phyloP scores from a whole-genome alignment of 2,888 invertebrate genomes.

The Schizotus pectinicornis region DNA sequence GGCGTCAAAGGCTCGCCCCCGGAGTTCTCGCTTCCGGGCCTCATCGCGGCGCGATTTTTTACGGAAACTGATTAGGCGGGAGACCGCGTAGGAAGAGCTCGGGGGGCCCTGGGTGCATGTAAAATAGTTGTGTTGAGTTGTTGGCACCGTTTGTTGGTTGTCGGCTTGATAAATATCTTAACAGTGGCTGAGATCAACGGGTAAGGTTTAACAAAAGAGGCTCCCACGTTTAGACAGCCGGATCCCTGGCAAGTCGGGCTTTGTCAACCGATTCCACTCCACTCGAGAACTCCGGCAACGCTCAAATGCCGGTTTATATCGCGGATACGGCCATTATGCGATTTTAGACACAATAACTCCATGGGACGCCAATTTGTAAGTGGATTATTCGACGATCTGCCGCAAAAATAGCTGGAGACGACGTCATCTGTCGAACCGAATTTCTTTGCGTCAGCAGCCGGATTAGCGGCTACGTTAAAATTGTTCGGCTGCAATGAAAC shows the following conservation, averaged over 20 bases:
- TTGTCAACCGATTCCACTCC: conserved; percentile 25
- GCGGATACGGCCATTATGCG: conserved; percentile 20
- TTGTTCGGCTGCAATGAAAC: conserved; percentile 9
- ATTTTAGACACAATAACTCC: conserved; percentile 22
- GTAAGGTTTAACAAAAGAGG: conserved; percentile 19
- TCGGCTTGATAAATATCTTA: conserved; percentile 24
- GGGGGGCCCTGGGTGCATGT: too few relatives aligned
- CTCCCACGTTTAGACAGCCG: conserved; percentile 26
- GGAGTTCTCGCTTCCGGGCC: conserved; percentile 19
- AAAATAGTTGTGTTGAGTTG: background rate
- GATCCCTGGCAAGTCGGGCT: conserved; percentile 18
- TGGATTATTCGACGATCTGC: conserved; percentile 8
- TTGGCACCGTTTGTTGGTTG: conserved; percentile 1
- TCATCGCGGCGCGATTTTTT: conserved; percentile 17
- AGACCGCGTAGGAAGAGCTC: background rate
- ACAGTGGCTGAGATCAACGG: conserved; percentile 27
- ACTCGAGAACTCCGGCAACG: conserved; percentile 13
- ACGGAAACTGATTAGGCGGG: conserved; percentile 3
- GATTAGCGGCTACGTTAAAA: conserved; percentile 12
- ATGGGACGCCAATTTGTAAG: conserved; percentile 13
- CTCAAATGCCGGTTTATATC: conserved; percentile 18
- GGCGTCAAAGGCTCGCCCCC: conserved; percentile 29
- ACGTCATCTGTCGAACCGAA: background rate
- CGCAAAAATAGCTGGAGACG: background rate
- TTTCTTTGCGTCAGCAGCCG: background rate